Percentiles rank a stretch among this genome's conserved stretches.
Evolutionary conservation across 2,797 vertebrate species (phyloP).

Genomic region (Lemur catta): DNA sequence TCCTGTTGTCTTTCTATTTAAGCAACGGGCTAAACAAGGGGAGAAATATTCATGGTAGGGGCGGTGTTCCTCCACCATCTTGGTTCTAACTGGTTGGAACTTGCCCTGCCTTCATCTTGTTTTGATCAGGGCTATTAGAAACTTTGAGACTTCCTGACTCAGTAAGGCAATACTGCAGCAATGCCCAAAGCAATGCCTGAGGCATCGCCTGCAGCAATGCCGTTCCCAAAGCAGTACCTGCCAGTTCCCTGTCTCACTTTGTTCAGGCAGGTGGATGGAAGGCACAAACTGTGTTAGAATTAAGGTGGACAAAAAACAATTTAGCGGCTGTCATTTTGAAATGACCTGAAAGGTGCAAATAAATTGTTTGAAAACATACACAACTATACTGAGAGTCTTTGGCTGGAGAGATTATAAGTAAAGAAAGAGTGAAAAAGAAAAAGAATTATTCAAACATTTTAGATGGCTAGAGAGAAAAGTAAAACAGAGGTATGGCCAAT

Average conservation of each 20-base stretch:
- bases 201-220: no score
- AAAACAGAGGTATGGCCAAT: neutral
- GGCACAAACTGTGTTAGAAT: neutral
- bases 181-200: no score
- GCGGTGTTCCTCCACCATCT: no score
- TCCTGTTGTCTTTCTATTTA: no score
- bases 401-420: neutral
- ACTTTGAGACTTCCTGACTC: no score
- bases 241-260: neutral
- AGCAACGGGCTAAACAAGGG: no score
- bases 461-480: neutral
- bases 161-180: no score
- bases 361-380: constrained; percentile 2
- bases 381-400: neutral
- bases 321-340: constrained; percentile 17
- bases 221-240: no score
- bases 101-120: no score
- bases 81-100: no score
- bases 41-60: no score
- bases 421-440: neutral
- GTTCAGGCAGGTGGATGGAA: neutral
- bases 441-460: neutral
- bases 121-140: no score
- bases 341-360: neutral
- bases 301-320: constrained; percentile 28